phyloP scores from a whole-genome alignment of 2,888 invertebrate species.

The Drosophila mercatorum region DNA sequence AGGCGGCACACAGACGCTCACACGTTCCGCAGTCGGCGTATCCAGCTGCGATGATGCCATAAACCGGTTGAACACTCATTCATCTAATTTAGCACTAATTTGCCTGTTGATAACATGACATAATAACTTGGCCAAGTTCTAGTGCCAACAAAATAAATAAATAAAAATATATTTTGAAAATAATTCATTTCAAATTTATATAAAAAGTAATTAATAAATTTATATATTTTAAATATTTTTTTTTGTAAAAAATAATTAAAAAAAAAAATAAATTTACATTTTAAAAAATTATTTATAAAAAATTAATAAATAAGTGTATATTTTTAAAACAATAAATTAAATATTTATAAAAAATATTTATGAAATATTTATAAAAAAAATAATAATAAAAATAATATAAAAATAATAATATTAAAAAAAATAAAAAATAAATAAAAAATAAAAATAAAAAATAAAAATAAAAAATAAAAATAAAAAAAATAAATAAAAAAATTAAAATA shows the following conservation, averaged over 20 bases:
- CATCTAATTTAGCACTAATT: conserved; percentile 16
- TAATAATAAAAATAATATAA: neutral
- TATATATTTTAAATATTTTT: too few relatives aligned
- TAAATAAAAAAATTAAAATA: neutral
- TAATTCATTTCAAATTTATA: too few relatives aligned
- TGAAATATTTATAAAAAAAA: too few relatives aligned
- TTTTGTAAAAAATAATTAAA: too few relatives aligned
- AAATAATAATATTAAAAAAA: neutral
- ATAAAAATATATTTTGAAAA: neutral
- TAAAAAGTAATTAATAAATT: too few relatives aligned
- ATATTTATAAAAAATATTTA: neutral
- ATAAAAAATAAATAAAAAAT: neutral
- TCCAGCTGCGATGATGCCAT: conserved; percentile 46
- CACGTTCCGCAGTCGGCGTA: neutral
- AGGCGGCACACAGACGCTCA: neutral
- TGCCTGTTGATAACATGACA: conserved; percentile 16
- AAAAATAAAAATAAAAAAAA: neutral
- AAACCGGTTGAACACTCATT: conserved; percentile 25
- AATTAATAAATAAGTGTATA: too few relatives aligned
- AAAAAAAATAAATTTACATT: too few relatives aligned
- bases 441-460: neutral
- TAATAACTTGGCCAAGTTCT: conserved; percentile 8
- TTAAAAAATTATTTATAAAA: too few relatives aligned
- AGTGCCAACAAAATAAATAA: neutral
- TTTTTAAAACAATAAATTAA: neutral